Evolutionary conservation across 2,797 vertebrate genomes (phyloP).

Genomic region (Acrossocheilus fasciatus): DNA sequence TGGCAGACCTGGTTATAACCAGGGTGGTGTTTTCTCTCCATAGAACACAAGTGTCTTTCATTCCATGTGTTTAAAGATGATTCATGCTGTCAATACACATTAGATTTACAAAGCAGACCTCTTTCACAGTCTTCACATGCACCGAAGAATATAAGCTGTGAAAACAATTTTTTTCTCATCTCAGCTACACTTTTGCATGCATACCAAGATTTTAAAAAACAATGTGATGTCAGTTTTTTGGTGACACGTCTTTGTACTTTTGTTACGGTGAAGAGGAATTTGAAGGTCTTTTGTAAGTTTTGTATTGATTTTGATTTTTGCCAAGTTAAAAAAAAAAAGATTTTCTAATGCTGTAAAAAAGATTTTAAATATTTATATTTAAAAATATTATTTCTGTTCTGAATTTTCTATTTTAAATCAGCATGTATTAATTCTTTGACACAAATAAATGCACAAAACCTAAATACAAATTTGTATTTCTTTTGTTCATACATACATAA

Average conservation of each 20-base stretch:
- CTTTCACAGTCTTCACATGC: conserved; percentile 65
- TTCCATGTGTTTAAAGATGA: conserved; percentile 31
- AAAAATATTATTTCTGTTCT: conserved; percentile 63
- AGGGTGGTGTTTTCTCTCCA: conserved; percentile 64
- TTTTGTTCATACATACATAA: not conserved
- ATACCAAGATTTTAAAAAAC: conserved; percentile 49
- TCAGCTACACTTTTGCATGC: conserved; percentile 76
- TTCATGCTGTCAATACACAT: conserved; percentile 39
- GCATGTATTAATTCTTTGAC: conserved; percentile 49
- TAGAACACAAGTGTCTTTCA: conserved; percentile 54
- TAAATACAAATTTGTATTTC: not conserved
- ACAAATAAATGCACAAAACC: conserved; percentile 54
- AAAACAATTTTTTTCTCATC: conserved; percentile 40
- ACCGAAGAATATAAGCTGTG: conserved; percentile 72
- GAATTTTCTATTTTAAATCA: conserved; percentile 69
- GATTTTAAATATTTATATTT: conserved; percentile 83
- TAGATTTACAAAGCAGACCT: conserved; percentile 58
- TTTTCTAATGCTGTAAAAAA: conserved; percentile 83
- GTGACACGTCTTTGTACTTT: conserved; percentile 76
- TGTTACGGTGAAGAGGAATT: conserved; percentile 67
- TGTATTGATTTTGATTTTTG: conserved; percentile 76
- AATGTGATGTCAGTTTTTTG: conserved; percentile 66
- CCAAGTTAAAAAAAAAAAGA: conserved; percentile 67
- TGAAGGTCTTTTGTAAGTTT: conserved; percentile 79
- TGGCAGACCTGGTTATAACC: conserved; percentile 71